Evolutionary conservation across 1,140 invertebrate species (phyloP).

Genomic region (Globodera ellingtonae): DNA sequence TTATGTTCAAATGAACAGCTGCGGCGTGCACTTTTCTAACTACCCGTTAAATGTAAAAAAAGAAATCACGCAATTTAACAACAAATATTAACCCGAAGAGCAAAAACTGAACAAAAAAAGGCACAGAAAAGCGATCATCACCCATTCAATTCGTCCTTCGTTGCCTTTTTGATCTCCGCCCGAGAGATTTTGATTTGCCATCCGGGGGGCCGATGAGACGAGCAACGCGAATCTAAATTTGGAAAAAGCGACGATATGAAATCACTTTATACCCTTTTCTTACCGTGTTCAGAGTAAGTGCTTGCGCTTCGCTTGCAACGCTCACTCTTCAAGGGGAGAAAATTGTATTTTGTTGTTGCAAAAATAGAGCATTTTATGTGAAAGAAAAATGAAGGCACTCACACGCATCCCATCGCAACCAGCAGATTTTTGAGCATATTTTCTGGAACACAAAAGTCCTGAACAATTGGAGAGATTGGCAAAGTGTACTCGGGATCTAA

Average conservation of each 20-base stretch:
- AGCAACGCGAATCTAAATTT: not conserved
- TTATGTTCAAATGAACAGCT: too few species aligned
- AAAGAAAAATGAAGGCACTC: not conserved
- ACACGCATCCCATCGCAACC: conserved; percentile 18
- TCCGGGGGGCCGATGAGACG: not conserved
- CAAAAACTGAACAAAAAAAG: too few species aligned
- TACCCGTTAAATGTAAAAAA: too few species aligned
- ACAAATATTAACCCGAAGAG: too few species aligned
- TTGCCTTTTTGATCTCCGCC: not conserved
- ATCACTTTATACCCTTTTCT: not conserved
- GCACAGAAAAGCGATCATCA: too few species aligned
- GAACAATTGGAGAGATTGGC: conserved; percentile 16
- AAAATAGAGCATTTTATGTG: not conserved
- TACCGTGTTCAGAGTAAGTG: conserved; percentile 21
- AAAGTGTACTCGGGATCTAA: conserved; percentile 19
- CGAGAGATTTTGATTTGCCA: not conserved
- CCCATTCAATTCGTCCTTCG: not conserved
- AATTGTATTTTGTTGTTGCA: not conserved
- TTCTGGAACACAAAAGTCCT: conserved; percentile 18
- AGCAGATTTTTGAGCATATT: conserved; percentile 19
- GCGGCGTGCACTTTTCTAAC: too few species aligned
- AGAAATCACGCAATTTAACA: too few species aligned
- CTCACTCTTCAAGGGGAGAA: conserved; percentile 9
- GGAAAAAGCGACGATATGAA: not conserved
- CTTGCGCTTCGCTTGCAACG: conserved; percentile 16